Conservation (phyloP, 2,113 vertebrate species). For the Tachuris rubrigastra region DNA sequence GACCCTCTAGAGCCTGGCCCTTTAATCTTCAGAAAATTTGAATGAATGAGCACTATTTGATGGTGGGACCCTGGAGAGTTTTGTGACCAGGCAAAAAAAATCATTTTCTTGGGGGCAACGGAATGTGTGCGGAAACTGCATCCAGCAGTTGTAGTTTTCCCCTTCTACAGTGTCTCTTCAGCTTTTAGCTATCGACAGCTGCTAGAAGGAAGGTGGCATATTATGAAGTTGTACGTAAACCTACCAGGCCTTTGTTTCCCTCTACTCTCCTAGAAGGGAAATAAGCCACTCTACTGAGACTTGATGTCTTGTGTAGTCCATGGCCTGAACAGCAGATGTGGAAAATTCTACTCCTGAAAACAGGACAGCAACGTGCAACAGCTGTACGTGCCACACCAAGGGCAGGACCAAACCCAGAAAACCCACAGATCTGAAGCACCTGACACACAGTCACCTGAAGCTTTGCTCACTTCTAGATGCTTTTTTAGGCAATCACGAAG, state of each 20-base stretch:
- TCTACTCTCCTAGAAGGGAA: neutral
- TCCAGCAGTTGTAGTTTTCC: neutral
- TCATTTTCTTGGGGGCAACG: neutral
- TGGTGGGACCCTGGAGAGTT: neutral
- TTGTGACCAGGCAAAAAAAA: neutral
- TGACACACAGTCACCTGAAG: neutral
- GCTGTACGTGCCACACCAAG: fast-evolving
- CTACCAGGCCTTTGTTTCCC: neutral
- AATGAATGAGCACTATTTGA: neutral
- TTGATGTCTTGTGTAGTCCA: neutral
- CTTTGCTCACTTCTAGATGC: neutral
- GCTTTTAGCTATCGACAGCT: neutral
- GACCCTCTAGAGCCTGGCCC: neutral
- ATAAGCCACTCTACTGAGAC: neutral
- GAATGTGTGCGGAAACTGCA: neutral
- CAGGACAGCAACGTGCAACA: neutral
- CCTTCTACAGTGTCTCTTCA: neutral
- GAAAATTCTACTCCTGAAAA: neutral
- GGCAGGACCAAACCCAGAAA: neutral
- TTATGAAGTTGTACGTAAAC: neutral
- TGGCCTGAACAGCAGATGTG: neutral
- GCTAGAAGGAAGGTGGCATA: neutral
- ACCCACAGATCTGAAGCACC: neutral
- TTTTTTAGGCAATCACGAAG: neutral
- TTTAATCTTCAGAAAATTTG: neutral